Conservation (phyloP, 1,140 invertebrate genomes). For the Charaxes varanes region DNA sequence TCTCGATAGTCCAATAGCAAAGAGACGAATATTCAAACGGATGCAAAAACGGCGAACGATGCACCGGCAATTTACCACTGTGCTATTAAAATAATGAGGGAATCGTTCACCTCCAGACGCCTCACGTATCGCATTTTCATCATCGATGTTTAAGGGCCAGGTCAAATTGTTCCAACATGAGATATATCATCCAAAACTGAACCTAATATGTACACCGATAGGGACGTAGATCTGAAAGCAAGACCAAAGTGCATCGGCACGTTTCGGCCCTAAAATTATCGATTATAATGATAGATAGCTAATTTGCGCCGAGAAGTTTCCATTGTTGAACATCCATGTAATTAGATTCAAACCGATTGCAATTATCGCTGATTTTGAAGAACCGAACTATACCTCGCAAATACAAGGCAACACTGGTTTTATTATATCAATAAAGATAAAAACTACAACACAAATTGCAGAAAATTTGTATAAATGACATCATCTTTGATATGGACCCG, state of each 20-base stretch:
- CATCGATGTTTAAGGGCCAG: slow-evolving; percentile 30
- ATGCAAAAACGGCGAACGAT: slow-evolving; percentile 27
- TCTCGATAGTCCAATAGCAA: no score
- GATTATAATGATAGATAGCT: slow-evolving; percentile 25
- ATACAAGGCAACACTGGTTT: no score
- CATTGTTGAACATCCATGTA: slow-evolving; percentile 5
- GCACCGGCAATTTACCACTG: slow-evolving; percentile 30
- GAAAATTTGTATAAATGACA: no score
- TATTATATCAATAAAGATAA: no score
- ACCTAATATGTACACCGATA: neutral
- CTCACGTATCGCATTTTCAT: slow-evolving; percentile 43
- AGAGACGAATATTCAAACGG: slow-evolving; percentile 1
- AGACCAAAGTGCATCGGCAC: slow-evolving; percentile 8
- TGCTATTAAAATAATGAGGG: slow-evolving; percentile 30
- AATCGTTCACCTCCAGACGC: slow-evolving; percentile 18
- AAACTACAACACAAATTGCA: no score
- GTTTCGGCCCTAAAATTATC: slow-evolving; percentile 28
- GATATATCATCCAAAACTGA: neutral
- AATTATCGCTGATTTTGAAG: no score
- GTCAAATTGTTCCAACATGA: slow-evolving; percentile 23
- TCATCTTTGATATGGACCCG: no score
- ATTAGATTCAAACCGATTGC: no score
- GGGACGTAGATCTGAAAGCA: neutral
- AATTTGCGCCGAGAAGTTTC: slow-evolving; percentile 11
- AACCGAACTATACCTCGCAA: no score